A percentile compares a stretch with the other conserved stretches of the same genome.
Evolutionary conservation across 2,888 invertebrate genomes (phyloP).

Genomic region (Sinopyrophorus schimmeli): DNA sequence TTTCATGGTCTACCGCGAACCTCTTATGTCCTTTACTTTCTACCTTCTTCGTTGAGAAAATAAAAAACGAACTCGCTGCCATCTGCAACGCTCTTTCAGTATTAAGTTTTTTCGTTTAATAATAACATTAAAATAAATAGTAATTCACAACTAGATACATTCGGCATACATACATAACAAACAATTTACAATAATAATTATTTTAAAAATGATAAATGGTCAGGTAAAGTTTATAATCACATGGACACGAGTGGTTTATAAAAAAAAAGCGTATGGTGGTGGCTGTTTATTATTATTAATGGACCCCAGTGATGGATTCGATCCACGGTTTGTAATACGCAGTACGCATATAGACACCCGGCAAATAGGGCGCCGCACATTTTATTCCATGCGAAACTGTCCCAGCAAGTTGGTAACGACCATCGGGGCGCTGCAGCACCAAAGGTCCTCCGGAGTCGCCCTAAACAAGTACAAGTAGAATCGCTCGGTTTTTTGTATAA

Average conservation of each 20-base stretch:
- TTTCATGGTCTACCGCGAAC: no score
- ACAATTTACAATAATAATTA: conserved; percentile 28
- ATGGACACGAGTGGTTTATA: conserved; percentile 29
- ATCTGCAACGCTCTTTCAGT: no score
- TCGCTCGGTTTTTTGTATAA: background rate
- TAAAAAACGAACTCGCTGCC: no score
- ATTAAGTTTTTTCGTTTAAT: no score
- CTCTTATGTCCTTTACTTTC: no score
- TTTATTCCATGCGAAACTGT: conserved; percentile 95
- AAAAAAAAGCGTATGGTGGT: background rate
- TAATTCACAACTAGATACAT: conserved; percentile 30
- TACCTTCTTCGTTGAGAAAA: no score
- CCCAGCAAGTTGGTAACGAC: conserved; percentile 85
- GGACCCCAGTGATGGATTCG: conserved; percentile 80
- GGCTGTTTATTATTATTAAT: conserved; percentile 49
- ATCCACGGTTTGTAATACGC: conserved; percentile 92
- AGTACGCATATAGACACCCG: conserved; percentile 93
- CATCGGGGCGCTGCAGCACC: conserved; percentile 80
- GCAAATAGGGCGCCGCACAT: conserved; percentile 88
- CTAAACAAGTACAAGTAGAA: conserved; percentile 54
- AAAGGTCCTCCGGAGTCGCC: conserved; percentile 93
- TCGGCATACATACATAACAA: conserved; percentile 29
- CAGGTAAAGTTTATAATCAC: conserved; percentile 44
- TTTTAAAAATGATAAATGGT: conserved; percentile 29
- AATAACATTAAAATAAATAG: conserved; percentile 23